Conservation (phyloP, 2,888 invertebrate species). For the Blastobasis lacticolella region DNA sequence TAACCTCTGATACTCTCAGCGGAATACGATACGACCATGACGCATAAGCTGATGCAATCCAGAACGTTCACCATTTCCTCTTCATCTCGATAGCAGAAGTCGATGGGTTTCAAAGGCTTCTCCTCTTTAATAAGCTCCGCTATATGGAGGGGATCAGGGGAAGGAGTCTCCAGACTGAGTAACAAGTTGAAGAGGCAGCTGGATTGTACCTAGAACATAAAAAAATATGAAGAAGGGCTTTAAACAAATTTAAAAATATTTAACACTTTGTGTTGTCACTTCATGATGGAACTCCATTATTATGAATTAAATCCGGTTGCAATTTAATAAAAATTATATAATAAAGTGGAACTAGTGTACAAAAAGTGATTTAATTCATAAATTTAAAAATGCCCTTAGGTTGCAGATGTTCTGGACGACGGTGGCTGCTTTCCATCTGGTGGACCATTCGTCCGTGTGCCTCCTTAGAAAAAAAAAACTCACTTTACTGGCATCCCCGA, state of each 20-base stretch:
- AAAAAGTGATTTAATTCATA: too few species aligned
- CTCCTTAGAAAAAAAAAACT: conserved; percentile 12
- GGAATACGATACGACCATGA: conserved; percentile 98
- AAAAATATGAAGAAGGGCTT: neutral
- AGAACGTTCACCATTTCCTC: conserved; percentile 97
- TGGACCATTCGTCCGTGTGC: neutral
- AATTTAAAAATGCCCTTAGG: neutral
- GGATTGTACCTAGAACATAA: conserved; percentile 80
- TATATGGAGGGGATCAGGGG: conserved; percentile 94
- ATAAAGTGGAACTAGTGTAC: too few species aligned
- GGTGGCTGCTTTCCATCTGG: neutral
- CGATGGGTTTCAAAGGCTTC: conserved; percentile 93
- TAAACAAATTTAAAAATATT: neutral
- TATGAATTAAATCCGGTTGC: too few species aligned
- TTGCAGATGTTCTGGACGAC: too few species aligned
- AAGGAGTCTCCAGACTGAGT: conserved; percentile 93
- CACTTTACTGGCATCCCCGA: conserved; percentile 94
- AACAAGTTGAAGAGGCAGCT: conserved; percentile 93
- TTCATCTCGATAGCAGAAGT: conserved; percentile 99
- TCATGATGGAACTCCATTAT: too few species aligned
- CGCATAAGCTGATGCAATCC: conserved; percentile 98
- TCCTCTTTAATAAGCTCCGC: conserved; percentile 93
- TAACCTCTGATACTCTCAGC: conserved; percentile 95
- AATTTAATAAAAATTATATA: too few species aligned
- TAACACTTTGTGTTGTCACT: too few species aligned